These are phyloP conservation scores for Galerucella calmariensis DNA, from an alignment of 2,888 invertebrate species.

Conservation along the genomic window DNA sequence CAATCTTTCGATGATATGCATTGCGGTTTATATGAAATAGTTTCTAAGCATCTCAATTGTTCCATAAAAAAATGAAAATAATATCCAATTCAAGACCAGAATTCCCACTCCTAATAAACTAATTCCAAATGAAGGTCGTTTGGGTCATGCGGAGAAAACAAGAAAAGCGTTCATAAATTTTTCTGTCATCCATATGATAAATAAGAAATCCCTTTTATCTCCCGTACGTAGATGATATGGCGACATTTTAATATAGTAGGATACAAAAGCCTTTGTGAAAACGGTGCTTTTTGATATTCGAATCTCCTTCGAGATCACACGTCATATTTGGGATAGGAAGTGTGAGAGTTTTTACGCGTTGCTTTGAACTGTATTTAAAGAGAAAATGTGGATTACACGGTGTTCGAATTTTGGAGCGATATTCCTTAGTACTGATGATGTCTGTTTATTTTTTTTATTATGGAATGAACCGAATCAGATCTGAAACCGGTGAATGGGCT, in stretches of 20 bases:
- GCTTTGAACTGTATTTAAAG: conserved; percentile 28
- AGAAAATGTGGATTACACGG: conserved; percentile 33
- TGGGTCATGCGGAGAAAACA: conserved; percentile 42
- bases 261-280: conserved; percentile 43
- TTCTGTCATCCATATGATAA: conserved; percentile 56
- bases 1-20: no score
- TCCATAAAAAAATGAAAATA: no score
- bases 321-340: conserved; percentile 41
- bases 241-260: conserved; percentile 50
- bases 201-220: conserved; percentile 56
- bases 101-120: no score
- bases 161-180: conserved; percentile 53
- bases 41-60: no score
- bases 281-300: conserved; percentile 47
- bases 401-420: not conserved
- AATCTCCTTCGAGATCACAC: conserved; percentile 41
- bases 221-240: conserved; percentile 39
- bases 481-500: no score
- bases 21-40: no score
- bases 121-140: no score
- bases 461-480: no score
- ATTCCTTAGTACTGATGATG: not conserved
- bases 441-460: no score
- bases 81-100: no score
- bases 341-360: conserved; percentile 26